Base-by-base conservation (phyloP, 64 coral and sea anemone genomes). In the Orbicella faveolata region DNA sequence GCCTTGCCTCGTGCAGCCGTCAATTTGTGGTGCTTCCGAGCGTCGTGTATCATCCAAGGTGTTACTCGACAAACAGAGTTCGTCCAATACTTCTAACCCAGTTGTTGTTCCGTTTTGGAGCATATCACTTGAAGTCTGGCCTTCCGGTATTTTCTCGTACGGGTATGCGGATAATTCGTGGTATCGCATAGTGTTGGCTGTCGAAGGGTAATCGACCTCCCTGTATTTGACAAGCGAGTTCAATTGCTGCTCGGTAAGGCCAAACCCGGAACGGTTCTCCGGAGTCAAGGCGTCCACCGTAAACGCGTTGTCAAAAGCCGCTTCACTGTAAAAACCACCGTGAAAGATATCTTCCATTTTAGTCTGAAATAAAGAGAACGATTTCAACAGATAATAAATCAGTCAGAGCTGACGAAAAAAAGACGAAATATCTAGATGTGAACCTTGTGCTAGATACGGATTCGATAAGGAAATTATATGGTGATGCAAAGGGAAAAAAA, bases 31-130 rank as follows among this genome's bases (percentile, higher is more conserved):
- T 23, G 69, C 79, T 76, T 79, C 63, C 14, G 81, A 48, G 33
- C 77, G 61, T 79, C 87, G 83, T 41, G 92, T 94, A 74, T 81
- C 80, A 18, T 75, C 35, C 57, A 68, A 25, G 23, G 87, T 61
- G 62, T 83, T 83, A 77, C 41, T 63, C n/a, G 75, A 48, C 30
- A 83, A 85, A 18, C 76, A 63, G 18, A 84, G 75, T 21, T 79
- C 89, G 75, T 85, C 72, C 59, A 89, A 18, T 55, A 82, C 83
- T n/a, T 78, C 48, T 35, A 83, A 53, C 10, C 17, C 63, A 36
- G 37, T 52, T 25, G 82, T 48, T 52, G 83, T 84, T 4, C 72
- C 25, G 35, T 64, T 62, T 78, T 83, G 83, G 55, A 94, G 25
- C 12, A 59, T 44, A 25, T 76, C 33, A 20, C 35, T 59, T 77